Evolutionary conservation across 2,888 invertebrate genomes (phyloP).

Genomic region (Aporophyla nigra): DNA sequence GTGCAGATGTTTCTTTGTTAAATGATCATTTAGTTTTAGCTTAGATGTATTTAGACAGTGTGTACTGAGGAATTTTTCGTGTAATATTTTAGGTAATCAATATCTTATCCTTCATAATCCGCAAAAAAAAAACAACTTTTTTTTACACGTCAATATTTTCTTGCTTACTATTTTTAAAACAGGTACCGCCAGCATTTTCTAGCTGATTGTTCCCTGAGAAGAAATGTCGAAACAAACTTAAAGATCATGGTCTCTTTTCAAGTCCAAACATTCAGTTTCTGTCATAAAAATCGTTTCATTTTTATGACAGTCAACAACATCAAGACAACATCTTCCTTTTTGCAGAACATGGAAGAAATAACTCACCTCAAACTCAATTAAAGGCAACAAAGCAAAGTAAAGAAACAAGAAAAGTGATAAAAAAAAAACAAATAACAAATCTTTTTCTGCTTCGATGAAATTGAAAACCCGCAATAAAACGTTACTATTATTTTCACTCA

Average conservation of each 20-base stretch:
- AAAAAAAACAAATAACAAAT: constrained; percentile 53
- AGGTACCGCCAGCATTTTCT: no score
- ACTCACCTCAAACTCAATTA: not conserved
- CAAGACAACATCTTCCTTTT: not conserved
- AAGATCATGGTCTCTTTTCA: no score
- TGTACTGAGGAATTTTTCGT: not conserved
- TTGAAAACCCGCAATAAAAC: constrained; percentile 60
- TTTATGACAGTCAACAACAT: no score
- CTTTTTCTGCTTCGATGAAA: constrained; percentile 48
- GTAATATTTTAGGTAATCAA: not conserved
- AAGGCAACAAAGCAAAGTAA: constrained; percentile 18
- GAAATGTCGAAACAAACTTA: no score
- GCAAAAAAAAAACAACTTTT: no score
- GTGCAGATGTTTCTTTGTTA: not conserved
- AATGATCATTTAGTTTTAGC: constrained; percentile 4
- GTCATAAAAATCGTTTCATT: no score
- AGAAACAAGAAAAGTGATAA: constrained; percentile 2
- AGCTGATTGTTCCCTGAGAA: no score
- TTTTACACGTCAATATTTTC: no score
- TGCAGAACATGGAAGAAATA: not conserved
- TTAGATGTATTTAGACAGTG: no score
- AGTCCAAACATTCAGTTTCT: no score
- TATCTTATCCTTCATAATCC: no score
- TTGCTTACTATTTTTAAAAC: no score
- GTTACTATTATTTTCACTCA: constrained; percentile 56